Percentiles rank a stretch among this genome's conserved stretches.
Evolutionary conservation across 2,797 vertebrate genomes (phyloP).

Genomic region (Vespertilio murinus): DNA sequence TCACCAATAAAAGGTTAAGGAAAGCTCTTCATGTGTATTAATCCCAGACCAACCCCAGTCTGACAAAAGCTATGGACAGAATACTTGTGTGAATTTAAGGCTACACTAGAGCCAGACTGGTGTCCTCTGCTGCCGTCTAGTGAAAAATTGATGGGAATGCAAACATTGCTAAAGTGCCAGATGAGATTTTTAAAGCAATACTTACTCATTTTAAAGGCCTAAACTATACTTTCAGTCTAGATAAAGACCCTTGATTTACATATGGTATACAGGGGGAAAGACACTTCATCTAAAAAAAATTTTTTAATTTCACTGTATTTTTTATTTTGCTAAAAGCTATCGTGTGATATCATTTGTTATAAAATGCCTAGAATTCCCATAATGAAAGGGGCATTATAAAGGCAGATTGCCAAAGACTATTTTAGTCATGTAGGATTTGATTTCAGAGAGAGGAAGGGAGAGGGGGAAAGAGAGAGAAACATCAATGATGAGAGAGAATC

Average conservation of each 20-base stretch:
- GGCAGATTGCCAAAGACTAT: neutral
- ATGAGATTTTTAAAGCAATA: neutral
- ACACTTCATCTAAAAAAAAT: neutral
- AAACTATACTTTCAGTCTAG: neutral
- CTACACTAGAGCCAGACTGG: neutral
- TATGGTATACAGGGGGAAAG: neutral
- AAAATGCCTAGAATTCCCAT: slow-evolving; percentile 5
- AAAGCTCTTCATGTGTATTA: neutral
- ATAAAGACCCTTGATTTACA: slow-evolving; percentile 39
- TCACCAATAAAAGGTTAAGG: neutral
- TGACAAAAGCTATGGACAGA: neutral
- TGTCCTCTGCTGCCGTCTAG: slow-evolving; percentile 71
- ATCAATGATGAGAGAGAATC: too few species aligned
- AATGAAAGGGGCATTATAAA: neutral
- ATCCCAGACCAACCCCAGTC: neutral
- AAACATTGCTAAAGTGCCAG: neutral
- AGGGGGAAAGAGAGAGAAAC: too few species aligned
- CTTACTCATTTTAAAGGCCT: slow-evolving; percentile 5
- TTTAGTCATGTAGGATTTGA: neutral
- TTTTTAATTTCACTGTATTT: neutral
- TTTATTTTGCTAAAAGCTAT: neutral
- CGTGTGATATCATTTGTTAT: neutral
- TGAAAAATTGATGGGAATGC: neutral
- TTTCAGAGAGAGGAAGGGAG: too few species aligned
- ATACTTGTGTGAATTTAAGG: neutral